Evolutionary conservation across 2,888 invertebrate genomes (phyloP), one percentile per base, ranked within the genome.

Genomic region (Clostera curtula): DNA sequence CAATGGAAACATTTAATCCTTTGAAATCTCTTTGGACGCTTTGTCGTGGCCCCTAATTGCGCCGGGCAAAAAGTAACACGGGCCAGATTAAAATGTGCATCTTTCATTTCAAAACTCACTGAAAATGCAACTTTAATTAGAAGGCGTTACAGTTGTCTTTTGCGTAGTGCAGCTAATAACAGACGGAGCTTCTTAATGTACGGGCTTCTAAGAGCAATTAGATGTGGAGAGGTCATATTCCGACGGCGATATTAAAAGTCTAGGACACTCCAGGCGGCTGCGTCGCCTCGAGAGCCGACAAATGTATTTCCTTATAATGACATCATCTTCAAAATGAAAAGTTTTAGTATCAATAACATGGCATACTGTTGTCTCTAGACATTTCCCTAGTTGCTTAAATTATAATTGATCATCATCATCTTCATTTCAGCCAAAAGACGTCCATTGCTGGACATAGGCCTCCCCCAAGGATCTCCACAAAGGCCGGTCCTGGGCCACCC

Each of bases 1-100:
- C 64, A 71, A 72, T 67, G 67, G 63, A 67, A 76, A 68, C 69
- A 67, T 72, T 75, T 69, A 73, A 75, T 71, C 67, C 66, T 62
- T 63, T 59, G 56, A 55, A 61, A 65, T 63, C 67, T 68, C 61
- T 60, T 53, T 53, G 40, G 51, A 49, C 43, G 52, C 66, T 64
- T 61, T 68, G 69, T 65, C 66, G 61, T 46, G 41, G 44, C 39
- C 47, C 57, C 64, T 77, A 73, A 72, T 75, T 75, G 67, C 66
- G 51, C 50, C 40, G 38, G 42, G 60, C 67, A 69, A 69, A 70
- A 70, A 74, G 54, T 65, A 59, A 60, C 56, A 54, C 61, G 60
- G 62, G 64, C 65, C 61, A 65, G 67, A 74, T 73, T 72, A 67
- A 72, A 73, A 68, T 59, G 61, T 58, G 59, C 58, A 61, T 54